phyloP scores from a whole-genome alignment of 2,113 vertebrate genomes.

The Sterrhoptilus dennistouni region DNA sequence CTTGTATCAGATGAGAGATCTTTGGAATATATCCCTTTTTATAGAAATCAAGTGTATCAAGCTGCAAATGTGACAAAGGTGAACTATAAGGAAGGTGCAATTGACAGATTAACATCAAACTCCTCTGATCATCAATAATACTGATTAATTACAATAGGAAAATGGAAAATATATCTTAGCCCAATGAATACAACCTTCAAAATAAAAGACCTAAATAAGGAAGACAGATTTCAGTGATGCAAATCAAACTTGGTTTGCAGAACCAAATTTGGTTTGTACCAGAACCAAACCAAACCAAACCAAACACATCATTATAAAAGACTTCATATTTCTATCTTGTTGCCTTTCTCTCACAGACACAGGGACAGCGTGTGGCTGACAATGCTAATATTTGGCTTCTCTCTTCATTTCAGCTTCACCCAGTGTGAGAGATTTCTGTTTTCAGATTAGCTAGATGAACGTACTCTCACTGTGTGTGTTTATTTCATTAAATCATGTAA shows the following conservation, averaged over 20 bases:
- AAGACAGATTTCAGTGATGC: background rate
- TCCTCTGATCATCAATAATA: background rate
- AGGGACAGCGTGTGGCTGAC: background rate
- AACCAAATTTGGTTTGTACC: background rate
- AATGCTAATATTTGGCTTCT: background rate
- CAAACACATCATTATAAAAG: background rate
- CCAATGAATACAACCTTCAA: background rate
- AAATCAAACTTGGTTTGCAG: background rate
- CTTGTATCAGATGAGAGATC: background rate
- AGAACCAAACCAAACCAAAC: too few relatives aligned
- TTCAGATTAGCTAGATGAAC: constrained; percentile 1
- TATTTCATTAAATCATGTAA: constrained; percentile 38
- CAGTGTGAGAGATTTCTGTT: background rate
- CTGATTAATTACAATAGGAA: background rate
- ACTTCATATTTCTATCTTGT: background rate
- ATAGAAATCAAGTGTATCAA: background rate
- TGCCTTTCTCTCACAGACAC: background rate
- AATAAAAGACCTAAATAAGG: background rate
- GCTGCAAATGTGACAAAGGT: background rate
- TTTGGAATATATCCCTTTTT: background rate
- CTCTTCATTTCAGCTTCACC: background rate
- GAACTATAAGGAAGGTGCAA: background rate
- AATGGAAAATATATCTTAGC: background rate
- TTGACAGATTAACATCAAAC: background rate
- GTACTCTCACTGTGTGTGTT: background rate